These are phyloP conservation scores for Steinernema khuongi DNA, from an alignment of 1,140 invertebrate genomes.

Conservation along the genomic window DNA sequence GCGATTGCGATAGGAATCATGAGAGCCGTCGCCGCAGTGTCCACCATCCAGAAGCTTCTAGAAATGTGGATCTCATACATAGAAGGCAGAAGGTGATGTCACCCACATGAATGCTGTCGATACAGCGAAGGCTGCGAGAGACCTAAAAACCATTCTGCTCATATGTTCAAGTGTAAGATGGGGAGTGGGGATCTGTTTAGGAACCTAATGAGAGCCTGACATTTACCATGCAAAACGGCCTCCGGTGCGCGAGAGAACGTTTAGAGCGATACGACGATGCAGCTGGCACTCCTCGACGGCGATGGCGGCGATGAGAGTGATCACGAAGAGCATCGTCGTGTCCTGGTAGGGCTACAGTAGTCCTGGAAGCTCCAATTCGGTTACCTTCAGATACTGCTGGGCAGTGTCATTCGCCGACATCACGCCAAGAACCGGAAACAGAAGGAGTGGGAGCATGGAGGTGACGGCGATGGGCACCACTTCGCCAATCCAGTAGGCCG, in stretches of 20 bases:
- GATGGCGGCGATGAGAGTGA: constrained; percentile 57
- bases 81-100: neutral
- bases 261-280: constrained; percentile 57
- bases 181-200: no score
- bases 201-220: neutral
- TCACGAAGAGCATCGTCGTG: constrained; percentile 58
- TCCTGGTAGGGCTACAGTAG: no score
- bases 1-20: constrained; percentile 31
- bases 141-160: no score
- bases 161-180: no score
- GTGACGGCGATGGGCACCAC: constrained; percentile 57
- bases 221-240: neutral
- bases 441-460: constrained; percentile 55
- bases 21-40: constrained; percentile 37
- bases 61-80: neutral
- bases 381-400: constrained; percentile 56
- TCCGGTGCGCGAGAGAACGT: constrained; percentile 55
- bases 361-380: no score
- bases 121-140: constrained; percentile 60
- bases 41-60: constrained; percentile 60
- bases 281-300: constrained; percentile 57
- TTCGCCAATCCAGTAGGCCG: constrained; percentile 57
- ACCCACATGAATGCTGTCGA: constrained; percentile 60
- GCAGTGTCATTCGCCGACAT: constrained; percentile 44
- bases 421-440: constrained; percentile 56